phyloP scores from a whole-genome alignment of 2,113 vertebrate species.

The Microcebus tavaratra region DNA sequence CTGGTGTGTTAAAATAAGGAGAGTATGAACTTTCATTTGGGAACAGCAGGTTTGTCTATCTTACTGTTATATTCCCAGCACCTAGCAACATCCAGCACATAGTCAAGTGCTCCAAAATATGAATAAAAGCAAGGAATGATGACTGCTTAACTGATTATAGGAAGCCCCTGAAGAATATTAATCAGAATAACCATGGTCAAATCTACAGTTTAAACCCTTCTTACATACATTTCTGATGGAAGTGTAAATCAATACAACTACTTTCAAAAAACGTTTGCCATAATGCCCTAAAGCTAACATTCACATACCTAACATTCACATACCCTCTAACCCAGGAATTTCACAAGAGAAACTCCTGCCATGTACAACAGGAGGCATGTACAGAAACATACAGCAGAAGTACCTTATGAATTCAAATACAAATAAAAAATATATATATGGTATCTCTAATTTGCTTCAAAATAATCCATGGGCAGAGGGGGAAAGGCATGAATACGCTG shows the following conservation, averaged over 20 bases:
- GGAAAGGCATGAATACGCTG: background rate
- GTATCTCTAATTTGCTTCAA: background rate
- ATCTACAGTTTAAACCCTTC: background rate
- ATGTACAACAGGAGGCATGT: background rate
- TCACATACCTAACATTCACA: background rate
- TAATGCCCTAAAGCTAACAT: background rate
- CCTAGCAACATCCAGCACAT: background rate
- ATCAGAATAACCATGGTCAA: conserved; percentile 14
- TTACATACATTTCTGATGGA: background rate
- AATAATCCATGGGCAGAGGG: background rate
- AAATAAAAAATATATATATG: background rate
- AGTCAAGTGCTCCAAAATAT: background rate
- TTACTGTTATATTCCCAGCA: background rate
- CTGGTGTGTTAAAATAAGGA: background rate
- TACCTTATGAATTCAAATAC: background rate
- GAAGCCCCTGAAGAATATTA: background rate
- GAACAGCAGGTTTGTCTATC: background rate
- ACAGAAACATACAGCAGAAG: background rate
- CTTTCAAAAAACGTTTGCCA: background rate
- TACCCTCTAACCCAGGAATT: background rate
- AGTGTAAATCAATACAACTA: background rate
- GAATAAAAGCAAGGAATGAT: background rate
- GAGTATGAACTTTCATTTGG: background rate
- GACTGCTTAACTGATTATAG: background rate
- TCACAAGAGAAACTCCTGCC: background rate